Percentiles rank a stretch among this genome's conserved stretches.
Conservation (phyloP, 2,113 vertebrate species). For the Zapornia atra region DNA sequence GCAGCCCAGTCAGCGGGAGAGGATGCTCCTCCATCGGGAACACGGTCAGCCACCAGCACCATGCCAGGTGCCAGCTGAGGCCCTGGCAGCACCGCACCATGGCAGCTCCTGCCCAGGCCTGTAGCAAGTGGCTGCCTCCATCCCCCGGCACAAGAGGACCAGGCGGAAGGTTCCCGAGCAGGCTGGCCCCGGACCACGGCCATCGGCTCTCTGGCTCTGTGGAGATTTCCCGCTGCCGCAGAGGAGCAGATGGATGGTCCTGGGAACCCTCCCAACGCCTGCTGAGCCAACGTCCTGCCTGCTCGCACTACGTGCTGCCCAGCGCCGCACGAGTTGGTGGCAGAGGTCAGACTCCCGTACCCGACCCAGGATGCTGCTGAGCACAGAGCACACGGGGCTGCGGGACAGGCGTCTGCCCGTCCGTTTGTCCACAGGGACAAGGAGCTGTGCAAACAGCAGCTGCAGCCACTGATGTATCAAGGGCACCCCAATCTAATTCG, state of each 20-base stretch:
- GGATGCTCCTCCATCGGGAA: neutral
- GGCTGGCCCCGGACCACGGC: neutral
- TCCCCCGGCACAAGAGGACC: accelerated
- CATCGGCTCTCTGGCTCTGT: neutral
- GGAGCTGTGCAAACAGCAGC: neutral
- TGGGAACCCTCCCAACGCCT: neutral
- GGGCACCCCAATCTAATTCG: accelerated
- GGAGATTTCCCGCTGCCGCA: accelerated
- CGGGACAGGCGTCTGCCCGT: accelerated
- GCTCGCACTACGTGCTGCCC: neutral
- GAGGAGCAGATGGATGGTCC: conserved; percentile 36
- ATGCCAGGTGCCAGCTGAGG: neutral
- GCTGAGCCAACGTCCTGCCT: neutral
- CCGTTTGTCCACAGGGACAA: accelerated
- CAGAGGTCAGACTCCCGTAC: accelerated
- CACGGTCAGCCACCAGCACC: neutral
- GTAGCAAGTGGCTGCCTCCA: neutral
- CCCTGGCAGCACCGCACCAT: neutral
- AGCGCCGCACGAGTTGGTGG: accelerated
- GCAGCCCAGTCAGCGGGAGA: neutral
- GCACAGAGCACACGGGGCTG: neutral
- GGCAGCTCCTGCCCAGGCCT: neutral
- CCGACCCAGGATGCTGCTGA: accelerated
- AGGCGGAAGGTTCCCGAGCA: neutral
- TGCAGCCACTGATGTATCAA: accelerated